phyloP scores from a whole-genome alignment of 2,797 vertebrate species.

The Eidolon dupreanum region DNA sequence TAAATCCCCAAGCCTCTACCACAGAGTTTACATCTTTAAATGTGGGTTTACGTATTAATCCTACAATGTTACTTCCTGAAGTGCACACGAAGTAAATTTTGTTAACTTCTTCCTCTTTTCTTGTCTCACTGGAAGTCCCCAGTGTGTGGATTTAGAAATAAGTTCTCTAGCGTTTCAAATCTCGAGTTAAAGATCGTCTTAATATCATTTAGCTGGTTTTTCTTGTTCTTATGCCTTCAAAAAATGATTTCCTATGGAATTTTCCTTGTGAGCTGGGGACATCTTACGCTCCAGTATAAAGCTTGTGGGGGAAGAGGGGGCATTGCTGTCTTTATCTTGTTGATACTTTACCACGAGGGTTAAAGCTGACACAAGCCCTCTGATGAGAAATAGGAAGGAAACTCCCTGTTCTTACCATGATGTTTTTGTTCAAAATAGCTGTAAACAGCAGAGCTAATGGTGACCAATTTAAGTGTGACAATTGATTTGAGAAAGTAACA shows the following conservation, averaged over 20 bases:
- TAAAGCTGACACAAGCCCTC: not conserved
- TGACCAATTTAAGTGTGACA: constrained; percentile 32
- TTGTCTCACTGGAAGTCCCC: constrained; percentile 59
- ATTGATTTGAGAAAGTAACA: constrained; percentile 53
- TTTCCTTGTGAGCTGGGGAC: not conserved
- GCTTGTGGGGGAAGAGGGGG: not conserved
- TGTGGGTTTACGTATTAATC: not conserved
- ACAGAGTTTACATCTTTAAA: not conserved
- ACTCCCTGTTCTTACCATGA: not conserved
- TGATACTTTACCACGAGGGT: not conserved
- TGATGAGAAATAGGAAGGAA: constrained; percentile 62
- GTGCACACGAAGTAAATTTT: not conserved
- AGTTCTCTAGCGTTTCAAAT: constrained; percentile 13
- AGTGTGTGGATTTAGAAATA: constrained; percentile 58
- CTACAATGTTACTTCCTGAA: not conserved
- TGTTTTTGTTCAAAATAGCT: constrained; percentile 57
- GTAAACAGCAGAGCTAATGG: constrained; percentile 17
- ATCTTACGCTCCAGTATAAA: not conserved
- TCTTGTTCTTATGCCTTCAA: constrained; percentile 16
- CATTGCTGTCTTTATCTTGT: constrained; percentile 13
- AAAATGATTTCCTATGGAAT: constrained; percentile 41
- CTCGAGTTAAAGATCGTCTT: constrained; percentile 35
- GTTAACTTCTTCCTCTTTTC: constrained; percentile 68
- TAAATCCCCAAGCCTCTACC: not conserved
- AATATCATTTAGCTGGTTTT: not conserved